Evolutionary conservation across 1,140 invertebrate species (phyloP), one percentile per base, ranked within the genome.

Genomic region (Harpegnathos saltator): DNA sequence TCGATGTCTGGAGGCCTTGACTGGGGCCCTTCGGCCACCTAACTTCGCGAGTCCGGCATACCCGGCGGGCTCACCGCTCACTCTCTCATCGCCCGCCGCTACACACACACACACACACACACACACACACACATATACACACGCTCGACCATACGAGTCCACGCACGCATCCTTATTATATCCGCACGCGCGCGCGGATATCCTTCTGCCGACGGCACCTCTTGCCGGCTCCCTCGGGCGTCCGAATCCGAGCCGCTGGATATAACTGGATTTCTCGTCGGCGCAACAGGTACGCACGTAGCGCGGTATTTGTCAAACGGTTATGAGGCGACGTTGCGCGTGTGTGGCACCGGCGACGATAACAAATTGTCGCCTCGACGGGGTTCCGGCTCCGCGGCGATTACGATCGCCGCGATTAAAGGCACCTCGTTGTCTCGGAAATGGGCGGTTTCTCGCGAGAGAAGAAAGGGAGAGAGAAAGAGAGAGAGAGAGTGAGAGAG

Each of bases 1-100:
- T 24, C 75, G 56, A 87, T 90, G 91, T 92, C 91, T 92, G 89
- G 89, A 90, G 90, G 88, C 91, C 90, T 92, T 91, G 91, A 89
- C 83, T 90, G 88, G 81, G 72, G 82, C 85, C 82, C 77, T 74
- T 59, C 68, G 84, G 71, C 38, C 38, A 88, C 71, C 75, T 71
- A 77, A 75, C 82, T 71, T 71, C 54, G n/a, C n/a, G 59, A 59
- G 72, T 71, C 58, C 59, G 59, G 72, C 75, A 52, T 85, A 61
- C 54, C 85, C 74, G 69, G 56, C 38, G 48, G 82, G 66, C 24
- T 69, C 44, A 72, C 24, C n/a, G 58, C 61, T 78, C 68, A 17
- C 7, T 29, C 48, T 54, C 63, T 61, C 29, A 11, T 56, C 33
- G 22, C 48, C 68, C 52, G 52, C 52, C 29, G 11, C 38, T 44